These are phyloP conservation scores for Xiphophorus couchianus DNA, from an alignment of 2,113 vertebrate species.

Conservation along the genomic window DNA sequence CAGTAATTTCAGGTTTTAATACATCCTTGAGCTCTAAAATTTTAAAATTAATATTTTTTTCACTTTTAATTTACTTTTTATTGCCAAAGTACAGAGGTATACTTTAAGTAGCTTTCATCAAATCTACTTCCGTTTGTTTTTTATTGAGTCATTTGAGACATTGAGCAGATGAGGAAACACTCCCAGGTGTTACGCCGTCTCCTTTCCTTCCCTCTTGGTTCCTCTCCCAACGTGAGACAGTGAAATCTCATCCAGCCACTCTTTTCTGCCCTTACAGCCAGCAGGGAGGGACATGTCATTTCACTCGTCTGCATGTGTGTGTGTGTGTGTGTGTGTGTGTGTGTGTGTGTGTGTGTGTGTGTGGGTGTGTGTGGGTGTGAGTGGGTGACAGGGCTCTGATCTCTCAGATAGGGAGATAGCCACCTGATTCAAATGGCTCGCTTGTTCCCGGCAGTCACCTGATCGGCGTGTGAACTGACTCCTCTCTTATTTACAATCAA, in stretches of 20 bases:
- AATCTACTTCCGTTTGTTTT: neutral
- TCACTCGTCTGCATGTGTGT: conserved; percentile 65
- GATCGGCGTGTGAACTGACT: conserved; percentile 92
- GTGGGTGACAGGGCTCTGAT: conserved; percentile 85
- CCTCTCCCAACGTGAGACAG: conserved; percentile 72
- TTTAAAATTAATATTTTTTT: neutral
- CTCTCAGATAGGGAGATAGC: conserved; percentile 88
- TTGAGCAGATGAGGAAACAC: conserved; percentile 2
- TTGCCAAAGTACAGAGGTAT: neutral
- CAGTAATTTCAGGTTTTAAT: too few species aligned
- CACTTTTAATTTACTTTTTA: neutral
- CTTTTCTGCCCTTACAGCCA: conserved; percentile 62
- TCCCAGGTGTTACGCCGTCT: conserved; percentile 39
- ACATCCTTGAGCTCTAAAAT: neutral
- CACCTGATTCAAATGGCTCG: conserved; percentile 89
- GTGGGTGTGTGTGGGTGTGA: conserved; percentile 63
- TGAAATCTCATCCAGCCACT: conserved; percentile 87
- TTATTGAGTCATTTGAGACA: neutral
- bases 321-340: conserved; percentile 43
- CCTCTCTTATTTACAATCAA: conserved; percentile 86
- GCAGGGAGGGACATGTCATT: conserved; percentile 85
- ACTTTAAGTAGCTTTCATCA: neutral
- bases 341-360: conserved; percentile 33
- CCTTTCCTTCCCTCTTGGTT: conserved; percentile 31
- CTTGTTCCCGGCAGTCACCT: conserved; percentile 88